Evolutionary conservation across 2,113 vertebrate genomes (phyloP).

Genomic region (Egretta garzetta): DNA sequence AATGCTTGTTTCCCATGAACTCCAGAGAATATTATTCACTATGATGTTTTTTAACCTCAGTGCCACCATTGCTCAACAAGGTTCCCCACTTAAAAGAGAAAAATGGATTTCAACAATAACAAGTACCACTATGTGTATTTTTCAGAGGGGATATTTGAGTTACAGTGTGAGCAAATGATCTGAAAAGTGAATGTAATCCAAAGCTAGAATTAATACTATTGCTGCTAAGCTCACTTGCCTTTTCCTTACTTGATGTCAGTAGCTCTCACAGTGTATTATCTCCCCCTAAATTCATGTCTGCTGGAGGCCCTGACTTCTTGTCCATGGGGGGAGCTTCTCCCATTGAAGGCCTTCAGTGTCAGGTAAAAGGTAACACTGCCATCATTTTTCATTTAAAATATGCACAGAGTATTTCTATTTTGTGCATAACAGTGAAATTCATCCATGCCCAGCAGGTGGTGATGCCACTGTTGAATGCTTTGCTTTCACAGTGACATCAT

Average conservation of each 20-base stretch:
- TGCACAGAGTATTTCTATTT: neutral
- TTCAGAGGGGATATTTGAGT: neutral
- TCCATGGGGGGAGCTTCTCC: neutral
- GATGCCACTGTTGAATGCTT: neutral
- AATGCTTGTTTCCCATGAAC: neutral
- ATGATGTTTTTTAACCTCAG: neutral
- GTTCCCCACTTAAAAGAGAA: neutral
- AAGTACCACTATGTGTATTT: neutral
- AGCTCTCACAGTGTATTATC: neutral
- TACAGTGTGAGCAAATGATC: neutral
- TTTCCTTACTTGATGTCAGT: neutral
- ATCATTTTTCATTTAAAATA: neutral
- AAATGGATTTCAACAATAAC: neutral
- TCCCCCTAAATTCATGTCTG: neutral
- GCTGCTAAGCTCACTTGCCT: neutral
- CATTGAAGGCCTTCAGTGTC: neutral
- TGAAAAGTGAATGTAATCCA: neutral
- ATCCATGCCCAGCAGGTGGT: neutral
- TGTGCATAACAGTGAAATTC: neutral
- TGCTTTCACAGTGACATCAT: neutral
- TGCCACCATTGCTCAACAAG: neutral
- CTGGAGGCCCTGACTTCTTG: neutral
- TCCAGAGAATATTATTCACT: neutral
- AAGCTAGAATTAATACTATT: neutral
- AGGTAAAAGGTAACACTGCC: neutral